Evolutionary conservation across 2,113 vertebrate species (phyloP).

Genomic region (Sylvia atricapilla): DNA sequence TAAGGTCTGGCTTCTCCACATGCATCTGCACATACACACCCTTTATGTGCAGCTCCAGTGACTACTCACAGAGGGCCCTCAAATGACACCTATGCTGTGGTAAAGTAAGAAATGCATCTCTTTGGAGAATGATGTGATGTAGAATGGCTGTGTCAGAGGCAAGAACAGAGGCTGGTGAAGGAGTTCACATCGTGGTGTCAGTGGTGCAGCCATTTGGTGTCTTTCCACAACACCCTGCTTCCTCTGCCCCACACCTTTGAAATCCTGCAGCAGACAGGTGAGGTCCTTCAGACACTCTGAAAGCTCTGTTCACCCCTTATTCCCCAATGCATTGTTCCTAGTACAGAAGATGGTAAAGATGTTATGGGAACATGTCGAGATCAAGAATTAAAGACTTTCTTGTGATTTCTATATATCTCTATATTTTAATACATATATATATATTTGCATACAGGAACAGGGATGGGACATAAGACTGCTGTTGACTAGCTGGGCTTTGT

Average conservation of each 20-base stretch:
- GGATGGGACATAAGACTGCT: not conserved
- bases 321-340: not conserved
- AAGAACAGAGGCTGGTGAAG: not conserved
- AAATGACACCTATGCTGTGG: not conserved
- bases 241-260: not conserved
- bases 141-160: not conserved
- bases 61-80: not conserved
- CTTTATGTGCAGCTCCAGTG: not conserved
- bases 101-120: not conserved
- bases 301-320: not conserved
- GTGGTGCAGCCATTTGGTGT: not conserved
- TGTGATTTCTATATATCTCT: not conserved
- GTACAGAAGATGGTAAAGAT: not conserved
- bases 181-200: not conserved
- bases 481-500: not conserved
- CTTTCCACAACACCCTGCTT: rapidly evolving
- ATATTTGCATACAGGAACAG: not conserved
- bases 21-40: not conserved
- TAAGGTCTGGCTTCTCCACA: not conserved
- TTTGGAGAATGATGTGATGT: not conserved
- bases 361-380: rapidly evolving
- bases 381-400: not conserved
- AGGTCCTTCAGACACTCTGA: rapidly evolving
- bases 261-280: not conserved
- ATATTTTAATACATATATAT: not conserved